Evolutionary conservation across 2,888 invertebrate species (phyloP).

Genomic region (Ganaspis brasiliensis): DNA sequence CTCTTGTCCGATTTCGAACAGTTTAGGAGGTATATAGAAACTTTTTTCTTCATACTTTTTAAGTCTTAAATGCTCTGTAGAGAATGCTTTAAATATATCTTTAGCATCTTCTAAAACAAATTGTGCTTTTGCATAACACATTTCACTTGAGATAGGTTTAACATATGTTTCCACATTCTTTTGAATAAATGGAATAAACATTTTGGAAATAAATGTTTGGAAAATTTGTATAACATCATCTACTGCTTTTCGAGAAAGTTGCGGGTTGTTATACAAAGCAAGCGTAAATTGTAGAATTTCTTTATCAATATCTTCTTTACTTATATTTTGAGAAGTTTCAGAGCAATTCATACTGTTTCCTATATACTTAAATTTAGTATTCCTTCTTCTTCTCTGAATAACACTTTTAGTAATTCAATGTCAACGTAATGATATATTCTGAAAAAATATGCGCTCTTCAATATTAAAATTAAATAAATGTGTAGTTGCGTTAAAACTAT

Average conservation of each 20-base stretch:
- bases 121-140: conserved; percentile 13
- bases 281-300: conserved; percentile 10
- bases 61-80: conserved; percentile 45
- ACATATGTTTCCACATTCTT: conserved; percentile 20
- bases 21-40: conserved; percentile 29
- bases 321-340: background rate
- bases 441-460: too few species aligned
- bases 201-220: background rate
- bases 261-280: conserved; percentile 35
- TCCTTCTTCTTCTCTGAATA: too few species aligned
- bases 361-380: too few species aligned
- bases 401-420: too few species aligned
- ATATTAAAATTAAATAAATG: too few species aligned
- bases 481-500: too few species aligned
- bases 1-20: conserved; percentile 42
- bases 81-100: conserved; percentile 40
- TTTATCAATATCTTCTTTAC: conserved; percentile 2
- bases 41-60: conserved; percentile 42
- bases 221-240: background rate
- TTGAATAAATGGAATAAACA: conserved; percentile 44
- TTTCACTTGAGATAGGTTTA: background rate
- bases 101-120: conserved; percentile 43
- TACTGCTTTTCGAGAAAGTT: conserved; percentile 24
- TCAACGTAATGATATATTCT: too few species aligned
- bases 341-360: too few species aligned